A percentile compares a stretch with the other conserved stretches of the same genome.
These are phyloP conservation scores for Pelagia noctiluca DNA, from an alignment of 30 jellyfish, hydroid and myxozoan genomes.

Conservation along the genomic window DNA sequence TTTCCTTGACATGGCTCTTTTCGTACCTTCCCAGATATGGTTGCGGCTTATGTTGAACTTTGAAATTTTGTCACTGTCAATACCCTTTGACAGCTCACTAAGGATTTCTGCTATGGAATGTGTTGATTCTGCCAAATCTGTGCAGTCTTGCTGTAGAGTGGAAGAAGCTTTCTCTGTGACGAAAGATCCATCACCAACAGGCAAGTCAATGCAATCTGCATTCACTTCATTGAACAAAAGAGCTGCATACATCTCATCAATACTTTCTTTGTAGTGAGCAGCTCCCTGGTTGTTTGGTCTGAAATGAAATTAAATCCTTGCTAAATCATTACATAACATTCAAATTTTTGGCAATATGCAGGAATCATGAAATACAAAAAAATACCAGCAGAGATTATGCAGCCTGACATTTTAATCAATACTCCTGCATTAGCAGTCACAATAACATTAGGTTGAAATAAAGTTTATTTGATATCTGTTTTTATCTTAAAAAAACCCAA, in stretches of 20 bases:
- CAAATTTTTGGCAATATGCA: constrained; percentile 40
- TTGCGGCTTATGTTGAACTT: constrained; percentile 57
- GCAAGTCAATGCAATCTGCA: constrained; percentile 51
- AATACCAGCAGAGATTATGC: constrained; percentile 42
- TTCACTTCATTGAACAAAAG: constrained; percentile 61
- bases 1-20: constrained; percentile 60
- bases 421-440: too few species aligned
- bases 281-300: constrained; percentile 43
- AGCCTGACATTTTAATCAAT: constrained; percentile 18
- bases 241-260: constrained; percentile 56
- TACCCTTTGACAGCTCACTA: constrained; percentile 41
- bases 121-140: constrained; percentile 18
- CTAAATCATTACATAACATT: constrained; percentile 6
- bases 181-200: constrained; percentile 60
- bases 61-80: constrained; percentile 56
- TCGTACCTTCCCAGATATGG: constrained; percentile 69
- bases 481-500: too few species aligned
- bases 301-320: constrained; percentile 22
- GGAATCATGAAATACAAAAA: constrained; percentile 34
- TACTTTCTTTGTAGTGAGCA: constrained; percentile 46
- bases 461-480: too few species aligned
- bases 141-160: constrained; percentile 52
- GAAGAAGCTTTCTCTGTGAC: constrained; percentile 48
- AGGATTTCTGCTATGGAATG: constrained; percentile 62
- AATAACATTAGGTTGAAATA: too few species aligned